Evolutionary conservation across 2,888 invertebrate genomes (phyloP), one percentile per base, ranked within the genome.

Genomic region (Zaprionus lineosus): DNA sequence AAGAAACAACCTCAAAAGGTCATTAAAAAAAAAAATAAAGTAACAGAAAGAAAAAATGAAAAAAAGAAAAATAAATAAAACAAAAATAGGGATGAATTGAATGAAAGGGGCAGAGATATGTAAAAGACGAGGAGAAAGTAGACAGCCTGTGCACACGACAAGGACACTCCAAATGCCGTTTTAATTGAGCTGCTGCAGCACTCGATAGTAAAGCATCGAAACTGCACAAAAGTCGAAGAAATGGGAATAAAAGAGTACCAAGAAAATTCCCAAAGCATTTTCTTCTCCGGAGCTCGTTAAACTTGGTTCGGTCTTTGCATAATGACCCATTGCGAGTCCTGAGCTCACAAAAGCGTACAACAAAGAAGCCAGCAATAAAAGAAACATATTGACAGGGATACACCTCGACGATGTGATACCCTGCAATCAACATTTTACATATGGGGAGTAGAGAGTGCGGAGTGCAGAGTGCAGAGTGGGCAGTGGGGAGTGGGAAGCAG

Each of bases 181-280:
- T 79, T 75, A 77, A 77, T 83, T 83, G 79, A 78, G 72, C 61
- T 39, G 68, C 60, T 29, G 74, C 56, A 36, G 47, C 39, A 59
- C 50, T 70, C 31, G 33, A 70, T 37, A 41, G 43, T 56, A 39
- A 21, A 52, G 29, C 56, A 69, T 41, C 39, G 11, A 36, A 29
- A 51, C 47, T 52, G 2, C 26, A 39, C 15, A 21, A 29, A 51
- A 44, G 39, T 9, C 24, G 16, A 24, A 53, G 37, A 26, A 24
- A 11, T 33, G n/a, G 37, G 16, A 28, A 34, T n/a, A 29, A 37
- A 44, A 14, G 28, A 11, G 11, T 1, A 7, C 14, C n/a, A n/a
- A n/a, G n/a, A 6, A 18, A 41, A 28, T 34, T 43, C 53, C 41
- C 40, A n/a, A 19, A 15, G 55, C 46, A 40, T 9, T 40, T 36